These are phyloP conservation scores for Eupithecia abbreviata DNA, from an alignment of 2,888 invertebrate species.

Conservation along the genomic window DNA sequence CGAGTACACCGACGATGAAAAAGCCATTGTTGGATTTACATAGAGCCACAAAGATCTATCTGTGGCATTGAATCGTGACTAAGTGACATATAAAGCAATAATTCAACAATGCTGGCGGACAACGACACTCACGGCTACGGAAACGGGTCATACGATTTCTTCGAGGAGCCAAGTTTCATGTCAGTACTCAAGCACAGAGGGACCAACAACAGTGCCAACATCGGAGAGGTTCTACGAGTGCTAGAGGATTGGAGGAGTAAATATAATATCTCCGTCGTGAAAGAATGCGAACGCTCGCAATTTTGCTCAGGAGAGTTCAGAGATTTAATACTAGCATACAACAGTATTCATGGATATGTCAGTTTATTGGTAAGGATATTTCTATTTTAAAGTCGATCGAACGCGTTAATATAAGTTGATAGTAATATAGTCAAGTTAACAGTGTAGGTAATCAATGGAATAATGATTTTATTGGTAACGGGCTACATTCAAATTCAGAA, in stretches of 20 bases:
- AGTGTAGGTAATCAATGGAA: not conserved
- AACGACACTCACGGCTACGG: conserved; percentile 57
- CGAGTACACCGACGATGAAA: conserved; percentile 36
- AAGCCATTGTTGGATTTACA: conserved; percentile 31
- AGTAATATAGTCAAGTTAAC: not conserved
- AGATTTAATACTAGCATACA: conserved; percentile 86
- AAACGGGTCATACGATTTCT: conserved; percentile 60
- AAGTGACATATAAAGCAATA: conserved; percentile 67
- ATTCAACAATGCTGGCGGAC: conserved; percentile 63
- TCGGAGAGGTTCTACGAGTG: conserved; percentile 68
- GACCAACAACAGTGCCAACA: conserved; percentile 61
- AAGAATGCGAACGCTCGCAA: conserved; percentile 70
- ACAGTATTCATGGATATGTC: conserved; percentile 91
- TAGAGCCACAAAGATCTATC: conserved; percentile 27
- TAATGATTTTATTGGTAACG: not conserved
- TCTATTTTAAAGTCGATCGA: not conserved
- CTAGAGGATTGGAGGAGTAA: conserved; percentile 69
- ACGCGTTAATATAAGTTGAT: not conserved
- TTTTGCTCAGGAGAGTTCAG: conserved; percentile 85
- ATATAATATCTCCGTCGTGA: conserved; percentile 70
- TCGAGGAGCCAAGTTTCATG: conserved; percentile 67
- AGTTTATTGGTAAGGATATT: conserved; percentile 87
- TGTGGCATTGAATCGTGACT: conserved; percentile 37
- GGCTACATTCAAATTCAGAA: not conserved
- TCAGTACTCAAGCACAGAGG: conserved; percentile 66